Percentiles rank a stretch among this genome's conserved stretches.
These are phyloP conservation scores for Argyrosomus regius DNA, from an alignment of 2,797 vertebrate species.

Conservation along the genomic window DNA sequence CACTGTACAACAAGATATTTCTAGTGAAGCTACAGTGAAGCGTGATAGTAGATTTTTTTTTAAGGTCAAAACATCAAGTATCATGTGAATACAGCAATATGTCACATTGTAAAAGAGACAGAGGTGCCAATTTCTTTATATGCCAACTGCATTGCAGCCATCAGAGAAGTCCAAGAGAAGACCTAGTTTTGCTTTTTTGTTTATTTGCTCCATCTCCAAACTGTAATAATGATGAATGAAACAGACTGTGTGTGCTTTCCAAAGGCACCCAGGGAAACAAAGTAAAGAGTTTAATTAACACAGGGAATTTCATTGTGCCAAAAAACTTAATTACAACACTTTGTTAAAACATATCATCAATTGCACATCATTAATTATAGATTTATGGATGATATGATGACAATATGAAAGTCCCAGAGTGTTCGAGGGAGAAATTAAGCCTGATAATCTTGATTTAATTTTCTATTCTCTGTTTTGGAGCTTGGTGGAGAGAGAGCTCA, in stretches of 20 bases:
- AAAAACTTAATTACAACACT: background rate
- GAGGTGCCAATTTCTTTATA: background rate
- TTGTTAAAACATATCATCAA: background rate
- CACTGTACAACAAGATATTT: background rate
- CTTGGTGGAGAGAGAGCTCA: background rate
- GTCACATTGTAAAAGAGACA: background rate
- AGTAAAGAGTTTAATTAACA: constrained; percentile 6
- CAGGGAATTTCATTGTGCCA: background rate
- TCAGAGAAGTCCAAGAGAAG: background rate
- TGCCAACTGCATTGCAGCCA: background rate
- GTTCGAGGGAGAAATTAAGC: background rate
- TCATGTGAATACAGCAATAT: background rate
- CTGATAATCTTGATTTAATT: background rate
- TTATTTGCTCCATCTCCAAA: background rate
- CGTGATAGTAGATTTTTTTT: background rate
- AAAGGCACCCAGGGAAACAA: background rate
- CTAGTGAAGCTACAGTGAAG: background rate
- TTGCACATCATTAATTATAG: constrained; percentile 5
- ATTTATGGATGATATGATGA: background rate
- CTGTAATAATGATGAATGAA: background rate
- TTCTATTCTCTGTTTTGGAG: background rate
- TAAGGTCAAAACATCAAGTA: background rate
- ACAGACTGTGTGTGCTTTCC: background rate
- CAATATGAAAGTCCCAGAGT: background rate
- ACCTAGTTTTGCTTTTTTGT: background rate